These are phyloP conservation scores for Otolemur crassicaudatus DNA, from an alignment of 2,797 vertebrate species.

Conservation along the genomic window DNA sequence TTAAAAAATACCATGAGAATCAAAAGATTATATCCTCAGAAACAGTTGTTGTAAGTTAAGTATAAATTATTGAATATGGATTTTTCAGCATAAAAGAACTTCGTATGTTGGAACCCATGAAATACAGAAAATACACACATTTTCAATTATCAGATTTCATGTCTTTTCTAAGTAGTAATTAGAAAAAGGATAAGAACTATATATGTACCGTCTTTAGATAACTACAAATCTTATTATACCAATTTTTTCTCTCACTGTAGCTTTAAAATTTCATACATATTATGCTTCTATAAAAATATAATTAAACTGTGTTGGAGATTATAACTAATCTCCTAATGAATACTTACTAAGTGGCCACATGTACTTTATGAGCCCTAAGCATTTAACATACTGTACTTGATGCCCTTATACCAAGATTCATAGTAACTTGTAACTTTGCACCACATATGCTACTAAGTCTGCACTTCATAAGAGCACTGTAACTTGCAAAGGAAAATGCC, in stretches of 20 bases:
- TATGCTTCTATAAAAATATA: slow-evolving; percentile 9
- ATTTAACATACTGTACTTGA: neutral
- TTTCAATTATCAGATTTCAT: slow-evolving; percentile 16
- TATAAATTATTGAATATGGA: neutral
- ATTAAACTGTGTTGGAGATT: slow-evolving; percentile 1
- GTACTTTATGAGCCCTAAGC: slow-evolving; percentile 16
- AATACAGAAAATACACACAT: neutral
- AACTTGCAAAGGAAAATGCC: slow-evolving; percentile 67
- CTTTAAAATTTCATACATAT: slow-evolving; percentile 50
- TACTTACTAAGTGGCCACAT: neutral
- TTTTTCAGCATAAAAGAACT: slow-evolving; percentile 1
- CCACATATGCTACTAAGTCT: neutral
- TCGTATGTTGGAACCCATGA: neutral
- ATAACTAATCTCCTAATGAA: neutral
- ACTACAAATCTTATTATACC: neutral
- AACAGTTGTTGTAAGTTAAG: neutral
- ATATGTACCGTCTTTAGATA: neutral
- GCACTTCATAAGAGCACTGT: slow-evolving; percentile 42
- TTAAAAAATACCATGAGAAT: slow-evolving; percentile 39
- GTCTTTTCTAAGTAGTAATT: neutral
- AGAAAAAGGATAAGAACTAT: neutral
- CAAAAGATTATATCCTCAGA: slow-evolving; percentile 25
- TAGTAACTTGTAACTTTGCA: slow-evolving; percentile 42
- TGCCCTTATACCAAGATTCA: neutral
- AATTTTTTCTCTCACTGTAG: neutral